Conservation (phyloP, 2,113 vertebrate species). For the Cranoglanis bouderius region DNA sequence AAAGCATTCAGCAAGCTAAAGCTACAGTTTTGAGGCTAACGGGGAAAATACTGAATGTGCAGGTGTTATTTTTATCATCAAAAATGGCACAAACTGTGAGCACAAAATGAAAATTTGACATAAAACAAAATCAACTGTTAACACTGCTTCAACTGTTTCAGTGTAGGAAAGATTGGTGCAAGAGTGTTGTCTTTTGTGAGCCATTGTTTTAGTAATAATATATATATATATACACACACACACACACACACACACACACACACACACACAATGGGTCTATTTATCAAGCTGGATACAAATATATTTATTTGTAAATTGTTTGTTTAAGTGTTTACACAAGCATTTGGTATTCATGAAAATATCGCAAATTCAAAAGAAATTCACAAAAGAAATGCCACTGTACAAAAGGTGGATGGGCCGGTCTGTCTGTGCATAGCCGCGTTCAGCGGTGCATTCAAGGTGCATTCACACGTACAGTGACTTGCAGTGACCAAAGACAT, state of each 20-base stretch:
- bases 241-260: too few relatives aligned
- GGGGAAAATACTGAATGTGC: background rate
- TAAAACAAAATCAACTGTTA: background rate
- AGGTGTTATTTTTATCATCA: background rate
- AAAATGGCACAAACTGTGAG: background rate
- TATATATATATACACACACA: too few relatives aligned
- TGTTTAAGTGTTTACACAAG: background rate
- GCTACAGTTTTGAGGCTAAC: background rate
- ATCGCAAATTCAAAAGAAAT: background rate
- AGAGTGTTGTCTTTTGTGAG: background rate
- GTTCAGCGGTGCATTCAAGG: too few relatives aligned
- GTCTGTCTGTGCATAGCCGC: too few relatives aligned
- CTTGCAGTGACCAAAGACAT: too few relatives aligned
- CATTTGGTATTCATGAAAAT: background rate
- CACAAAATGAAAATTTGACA: background rate
- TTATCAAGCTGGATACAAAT: background rate
- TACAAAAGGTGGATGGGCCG: too few relatives aligned
- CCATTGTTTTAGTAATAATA: background rate
- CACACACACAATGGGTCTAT: background rate
- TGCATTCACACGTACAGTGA: too few relatives aligned
- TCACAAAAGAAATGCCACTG: too few relatives aligned
- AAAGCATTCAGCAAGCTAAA: background rate
- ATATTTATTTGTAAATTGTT: background rate
- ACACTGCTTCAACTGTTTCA: background rate
- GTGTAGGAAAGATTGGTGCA: background rate